Conservation (phyloP, 2,113 vertebrate genomes). For the Tricholaema leucomelas region DNA sequence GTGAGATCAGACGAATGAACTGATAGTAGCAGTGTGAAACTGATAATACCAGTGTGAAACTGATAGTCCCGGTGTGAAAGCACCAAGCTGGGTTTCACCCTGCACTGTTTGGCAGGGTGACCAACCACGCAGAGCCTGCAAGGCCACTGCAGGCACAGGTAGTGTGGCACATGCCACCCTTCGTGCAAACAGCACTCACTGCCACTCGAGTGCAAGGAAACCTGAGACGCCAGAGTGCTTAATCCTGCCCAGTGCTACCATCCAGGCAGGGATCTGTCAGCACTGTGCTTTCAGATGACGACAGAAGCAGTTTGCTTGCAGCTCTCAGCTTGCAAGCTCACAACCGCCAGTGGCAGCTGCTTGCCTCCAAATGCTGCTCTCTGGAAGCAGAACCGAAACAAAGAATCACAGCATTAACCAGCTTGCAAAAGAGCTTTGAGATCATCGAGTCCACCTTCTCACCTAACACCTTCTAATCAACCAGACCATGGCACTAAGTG, state of each 20-base stretch:
- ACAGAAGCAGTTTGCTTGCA: conserved; percentile 22
- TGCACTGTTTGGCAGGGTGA: not conserved
- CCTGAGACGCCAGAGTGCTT: conserved; percentile 30
- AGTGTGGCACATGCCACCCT: conserved; percentile 22
- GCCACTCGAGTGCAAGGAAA: conserved; percentile 39
- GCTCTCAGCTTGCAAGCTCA: not conserved
- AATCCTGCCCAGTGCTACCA: conserved; percentile 3
- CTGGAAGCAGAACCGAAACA: not conserved
- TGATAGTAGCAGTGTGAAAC: not conserved
- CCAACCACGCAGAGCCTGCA: not conserved
- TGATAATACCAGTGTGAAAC: too few relatives aligned
- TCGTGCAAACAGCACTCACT: not conserved
- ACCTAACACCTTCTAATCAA: too few relatives aligned
- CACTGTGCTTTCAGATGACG: not conserved
- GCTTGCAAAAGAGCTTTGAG: too few relatives aligned
- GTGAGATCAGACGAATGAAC: not conserved
- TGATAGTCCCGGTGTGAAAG: too few relatives aligned
- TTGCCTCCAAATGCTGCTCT: not conserved
- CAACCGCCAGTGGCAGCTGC: not conserved
- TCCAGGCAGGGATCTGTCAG: conserved; percentile 38
- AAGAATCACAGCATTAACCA: too few relatives aligned
- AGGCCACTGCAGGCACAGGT: not conserved
- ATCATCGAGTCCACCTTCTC: too few relatives aligned
- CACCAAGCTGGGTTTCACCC: not conserved
- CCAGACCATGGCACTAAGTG: too few relatives aligned